Evolutionary conservation across 2,797 vertebrate genomes (phyloP), one percentile per base, ranked within the genome.

Genomic region (Chaenodraco wilsoni): DNA sequence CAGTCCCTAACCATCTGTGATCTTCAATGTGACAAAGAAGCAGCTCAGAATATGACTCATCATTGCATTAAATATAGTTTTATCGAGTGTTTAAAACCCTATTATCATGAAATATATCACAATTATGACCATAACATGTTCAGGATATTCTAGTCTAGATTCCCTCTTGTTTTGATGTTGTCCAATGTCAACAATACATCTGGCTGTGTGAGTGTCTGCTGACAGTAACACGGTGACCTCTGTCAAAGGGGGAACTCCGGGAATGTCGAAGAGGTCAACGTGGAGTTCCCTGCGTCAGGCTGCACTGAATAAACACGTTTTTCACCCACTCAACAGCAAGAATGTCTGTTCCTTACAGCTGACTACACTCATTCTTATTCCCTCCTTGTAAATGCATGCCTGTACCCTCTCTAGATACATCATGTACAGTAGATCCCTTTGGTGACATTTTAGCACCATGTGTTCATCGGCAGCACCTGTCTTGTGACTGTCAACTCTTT

Each of bases 241-340:
- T 65, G 55, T 76, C 66, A 64, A 55, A 62, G 79, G 0, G 21
- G 74, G 73, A 90, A 86, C 75, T 84, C 66, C 3, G 16, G 82
- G 79, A 91, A 87, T 84, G 83, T 85, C 50, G 21, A n/a, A 64
- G 64, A 77, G 80, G 84, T 84, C 84, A 67, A 5, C 65, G 3
- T 11, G 72, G 69, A 87, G 78, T 81, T 83, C 76, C 70, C 58
- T 81, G 48, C 3, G 23, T 59, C 75, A 54, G 44, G 55, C 72
- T 56, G 33, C 65, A 72, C 73, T 81, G 49, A 70, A 83, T 78
- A 85, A 84, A 78, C 78, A 77, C 57, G 79, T 81, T 81, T 76
- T 52, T 83, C 64, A 62, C 48, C 54, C 44, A 48, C 55, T 78
- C 44, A 49, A 50, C 79, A 79, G 75, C 74, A 76, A 67, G 48